Base-by-base conservation (phyloP, 2,797 vertebrate genomes). In the Poliocrania exsul region DNA sequence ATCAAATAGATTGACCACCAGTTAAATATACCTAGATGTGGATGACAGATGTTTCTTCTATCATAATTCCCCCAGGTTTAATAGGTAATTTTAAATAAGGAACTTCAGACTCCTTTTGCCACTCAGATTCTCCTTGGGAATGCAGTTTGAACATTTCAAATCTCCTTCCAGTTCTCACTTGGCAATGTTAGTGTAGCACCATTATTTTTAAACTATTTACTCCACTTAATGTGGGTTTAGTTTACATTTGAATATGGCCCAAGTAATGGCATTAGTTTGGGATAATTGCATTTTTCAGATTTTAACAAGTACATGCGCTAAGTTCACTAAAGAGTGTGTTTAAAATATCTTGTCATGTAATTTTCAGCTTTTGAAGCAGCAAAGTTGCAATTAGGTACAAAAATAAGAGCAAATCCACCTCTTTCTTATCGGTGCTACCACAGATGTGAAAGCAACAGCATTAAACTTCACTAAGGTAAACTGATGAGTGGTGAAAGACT, bases 11-110 rank as follows among this genome's bases (percentile, higher is more conserved):
- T 97, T 97, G 98, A 97, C 93, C 77, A 97, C 93, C 73, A 93
- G 93, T 95, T 96, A 95, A 97, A 95, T 97, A 97, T 73, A 26
- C 75, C 80, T 56, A 82, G 53, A 79, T 81, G 21, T 38, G 17
- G 14, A 31, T 40, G 62, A 40, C 31, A 86, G 54, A 49, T 66
- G 2, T 31, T 96, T 91, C 86, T 87, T 88, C 79, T 92, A 75
- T 53, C 92, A 87, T 91, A 95, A 79, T 73, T 93, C 33, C 70
- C 47, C 44, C 42, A 70, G 67, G 64, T 84, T 95, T 93, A 95
- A 90, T 78, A 93, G 78, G 67, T 88, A 90, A 92, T 95, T 92
- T 96, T 90, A 92, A 96, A 95, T 90, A 91, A 91, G 38, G 62
- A 91, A 40, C 31, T 91, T 94, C 33, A 49, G 64, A 33, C 11